Conservation (phyloP, 2,888 invertebrate species). For the Graphium colonna region DNA sequence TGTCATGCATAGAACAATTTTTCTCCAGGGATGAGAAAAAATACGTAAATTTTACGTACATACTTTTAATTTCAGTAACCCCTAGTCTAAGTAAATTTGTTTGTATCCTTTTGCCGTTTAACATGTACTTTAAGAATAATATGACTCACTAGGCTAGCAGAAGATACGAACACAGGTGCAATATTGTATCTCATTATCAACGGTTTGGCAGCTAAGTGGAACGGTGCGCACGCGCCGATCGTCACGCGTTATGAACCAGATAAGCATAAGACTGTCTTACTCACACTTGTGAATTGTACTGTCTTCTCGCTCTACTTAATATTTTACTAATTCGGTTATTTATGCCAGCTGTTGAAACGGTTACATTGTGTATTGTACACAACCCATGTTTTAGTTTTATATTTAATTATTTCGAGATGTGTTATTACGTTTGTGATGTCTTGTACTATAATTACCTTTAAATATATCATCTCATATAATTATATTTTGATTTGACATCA, state of each 20-base stretch:
- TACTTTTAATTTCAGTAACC: too few relatives aligned
- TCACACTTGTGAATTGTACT: conserved; percentile 14
- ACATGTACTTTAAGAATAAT: not conserved
- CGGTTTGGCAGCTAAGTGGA: conserved; percentile 39
- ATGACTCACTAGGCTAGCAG: not conserved
- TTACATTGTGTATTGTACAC: not conserved
- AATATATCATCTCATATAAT: not conserved
- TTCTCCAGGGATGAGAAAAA: too few relatives aligned
- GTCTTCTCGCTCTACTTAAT: conserved; percentile 9
- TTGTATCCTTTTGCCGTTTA: not conserved
- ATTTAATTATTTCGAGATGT: too few relatives aligned
- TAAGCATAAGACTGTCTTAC: conserved; percentile 22
- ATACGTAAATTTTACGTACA: too few relatives aligned
- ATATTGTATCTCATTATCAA: conserved; percentile 44
- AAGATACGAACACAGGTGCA: conserved; percentile 38
- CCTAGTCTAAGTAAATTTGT: too few relatives aligned
- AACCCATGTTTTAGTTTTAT: too few relatives aligned
- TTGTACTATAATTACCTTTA: not conserved
- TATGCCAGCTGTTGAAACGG: conserved; percentile 3
- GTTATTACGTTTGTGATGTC: too few relatives aligned
- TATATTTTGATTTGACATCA: too few relatives aligned
- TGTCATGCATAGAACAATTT: too few relatives aligned
- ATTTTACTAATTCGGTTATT: conserved; percentile 11
- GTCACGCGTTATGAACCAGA: conserved; percentile 39
- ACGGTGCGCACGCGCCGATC: conserved; percentile 52